phyloP scores from a whole-genome alignment of 2,888 invertebrate genomes.

The Tipula unca region DNA sequence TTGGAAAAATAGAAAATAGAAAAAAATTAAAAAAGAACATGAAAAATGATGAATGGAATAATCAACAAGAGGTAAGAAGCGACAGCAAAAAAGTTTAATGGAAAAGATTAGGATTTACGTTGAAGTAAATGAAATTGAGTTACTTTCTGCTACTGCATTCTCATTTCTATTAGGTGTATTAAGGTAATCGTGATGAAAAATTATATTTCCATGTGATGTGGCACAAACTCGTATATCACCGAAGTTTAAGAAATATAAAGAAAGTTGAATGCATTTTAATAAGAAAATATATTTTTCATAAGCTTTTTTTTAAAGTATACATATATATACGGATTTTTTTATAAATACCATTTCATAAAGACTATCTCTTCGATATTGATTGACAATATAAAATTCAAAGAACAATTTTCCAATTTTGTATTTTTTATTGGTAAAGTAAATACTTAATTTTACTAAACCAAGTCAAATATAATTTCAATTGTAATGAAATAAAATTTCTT shows the following conservation, averaged over 20 bases:
- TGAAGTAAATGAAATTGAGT: neutral
- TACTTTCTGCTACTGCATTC: neutral
- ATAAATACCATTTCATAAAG: too few relatives aligned
- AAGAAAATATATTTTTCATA: too few relatives aligned
- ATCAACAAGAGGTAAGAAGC: neutral
- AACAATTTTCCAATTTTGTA: neutral
- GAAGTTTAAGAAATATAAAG: too few relatives aligned
- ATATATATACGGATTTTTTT: too few relatives aligned
- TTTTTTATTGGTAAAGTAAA: neutral
- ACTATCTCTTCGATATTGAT: too few relatives aligned
- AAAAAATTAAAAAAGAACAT: neutral
- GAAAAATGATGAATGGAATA: neutral
- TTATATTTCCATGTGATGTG: neutral
- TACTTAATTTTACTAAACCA: neutral
- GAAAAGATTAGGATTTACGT: neutral
- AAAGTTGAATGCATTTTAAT: neutral
- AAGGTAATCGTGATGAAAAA: neutral
- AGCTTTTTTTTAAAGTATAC: too few relatives aligned
- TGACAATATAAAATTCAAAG: neutral
- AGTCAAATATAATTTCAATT: neutral
- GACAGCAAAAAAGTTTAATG: neutral
- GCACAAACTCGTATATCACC: neutral
- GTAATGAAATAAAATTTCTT: neutral
- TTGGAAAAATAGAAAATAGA: neutral
- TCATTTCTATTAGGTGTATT: neutral